These are phyloP conservation scores for Labroides dimidiatus DNA, from an alignment of 2,797 vertebrate species.

Conservation along the genomic window DNA sequence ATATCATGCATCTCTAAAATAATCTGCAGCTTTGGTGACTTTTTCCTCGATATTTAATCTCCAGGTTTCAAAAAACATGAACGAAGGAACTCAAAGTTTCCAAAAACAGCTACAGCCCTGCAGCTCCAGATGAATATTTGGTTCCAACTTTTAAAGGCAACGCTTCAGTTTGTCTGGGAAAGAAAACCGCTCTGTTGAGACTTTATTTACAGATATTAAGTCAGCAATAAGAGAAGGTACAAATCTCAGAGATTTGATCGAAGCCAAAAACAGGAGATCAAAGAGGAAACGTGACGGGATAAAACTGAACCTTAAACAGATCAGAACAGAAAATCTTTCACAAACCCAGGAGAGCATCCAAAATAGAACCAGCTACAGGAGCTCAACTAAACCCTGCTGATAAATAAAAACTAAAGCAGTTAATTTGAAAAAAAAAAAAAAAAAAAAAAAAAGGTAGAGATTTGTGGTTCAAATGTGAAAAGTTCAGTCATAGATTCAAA, in stretches of 20 bases:
- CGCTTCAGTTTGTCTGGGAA: not conserved
- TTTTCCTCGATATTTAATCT: too few species aligned
- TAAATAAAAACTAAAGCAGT: slow-evolving; percentile 14
- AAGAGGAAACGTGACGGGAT: not conserved
- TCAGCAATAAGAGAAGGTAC: not conserved
- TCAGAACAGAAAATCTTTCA: slow-evolving; percentile 6
- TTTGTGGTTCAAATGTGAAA: not conserved
- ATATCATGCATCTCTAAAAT: too few species aligned
- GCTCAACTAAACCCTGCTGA: slow-evolving; percentile 15
- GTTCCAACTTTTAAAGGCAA: slow-evolving; percentile 31
- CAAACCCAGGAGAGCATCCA: slow-evolving; percentile 11
- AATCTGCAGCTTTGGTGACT: too few species aligned
- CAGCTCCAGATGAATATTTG: not conserved
- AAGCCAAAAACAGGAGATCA: not conserved
- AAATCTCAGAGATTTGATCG: too few species aligned
- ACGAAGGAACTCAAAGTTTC: not conserved
- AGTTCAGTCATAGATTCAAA: not conserved
- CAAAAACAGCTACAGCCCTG: not conserved
- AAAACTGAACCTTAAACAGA: not conserved
- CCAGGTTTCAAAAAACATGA: not conserved
- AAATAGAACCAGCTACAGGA: slow-evolving; percentile 65
- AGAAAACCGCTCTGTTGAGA: too few species aligned
- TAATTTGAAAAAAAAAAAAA: not conserved
- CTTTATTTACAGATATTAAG: too few species aligned
- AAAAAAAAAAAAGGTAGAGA: not conserved